Evolutionary conservation across 1,140 invertebrate genomes (phyloP).

Genomic region (Nylanderia fulva): DNA sequence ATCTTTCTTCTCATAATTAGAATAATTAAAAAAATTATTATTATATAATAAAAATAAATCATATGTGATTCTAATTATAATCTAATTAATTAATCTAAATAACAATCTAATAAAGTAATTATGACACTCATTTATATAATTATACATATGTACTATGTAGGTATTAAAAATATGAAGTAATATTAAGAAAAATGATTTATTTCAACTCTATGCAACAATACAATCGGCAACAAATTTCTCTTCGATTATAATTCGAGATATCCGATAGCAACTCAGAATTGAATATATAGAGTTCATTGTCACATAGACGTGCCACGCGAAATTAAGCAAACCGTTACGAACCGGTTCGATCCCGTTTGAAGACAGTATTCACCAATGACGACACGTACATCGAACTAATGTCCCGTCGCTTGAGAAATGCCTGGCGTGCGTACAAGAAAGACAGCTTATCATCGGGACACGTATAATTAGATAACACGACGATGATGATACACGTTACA

Average conservation of each 20-base stretch:
- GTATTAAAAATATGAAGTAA: too few relatives aligned
- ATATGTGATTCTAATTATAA: background rate
- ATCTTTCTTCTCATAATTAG: slow-evolving; percentile 31
- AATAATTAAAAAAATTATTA: slow-evolving; percentile 9
- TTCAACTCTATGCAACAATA: background rate
- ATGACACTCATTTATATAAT: background rate
- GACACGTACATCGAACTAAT: slow-evolving; percentile 20
- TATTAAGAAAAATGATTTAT: too few relatives aligned
- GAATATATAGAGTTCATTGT: slow-evolving; percentile 29
- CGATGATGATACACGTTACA: slow-evolving; percentile 9
- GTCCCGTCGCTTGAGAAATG: background rate
- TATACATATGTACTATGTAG: too few relatives aligned
- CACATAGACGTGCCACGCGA: slow-evolving; percentile 6
- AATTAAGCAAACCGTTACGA: slow-evolving; percentile 54
- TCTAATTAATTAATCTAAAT: too few relatives aligned
- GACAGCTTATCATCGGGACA: background rate
- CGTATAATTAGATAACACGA: slow-evolving; percentile 34
- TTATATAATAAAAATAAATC: background rate
- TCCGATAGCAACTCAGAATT: background rate
- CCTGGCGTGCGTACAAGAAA: background rate
- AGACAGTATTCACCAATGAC: slow-evolving; percentile 7
- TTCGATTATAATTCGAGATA: background rate
- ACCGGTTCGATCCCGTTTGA: slow-evolving; percentile 43
- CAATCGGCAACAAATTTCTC: background rate
- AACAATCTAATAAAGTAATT: too few relatives aligned